Evolutionary conservation across 2,888 invertebrate species (phyloP), one percentile per base, ranked within the genome.

Genomic region (Cylloceria caligata): DNA sequence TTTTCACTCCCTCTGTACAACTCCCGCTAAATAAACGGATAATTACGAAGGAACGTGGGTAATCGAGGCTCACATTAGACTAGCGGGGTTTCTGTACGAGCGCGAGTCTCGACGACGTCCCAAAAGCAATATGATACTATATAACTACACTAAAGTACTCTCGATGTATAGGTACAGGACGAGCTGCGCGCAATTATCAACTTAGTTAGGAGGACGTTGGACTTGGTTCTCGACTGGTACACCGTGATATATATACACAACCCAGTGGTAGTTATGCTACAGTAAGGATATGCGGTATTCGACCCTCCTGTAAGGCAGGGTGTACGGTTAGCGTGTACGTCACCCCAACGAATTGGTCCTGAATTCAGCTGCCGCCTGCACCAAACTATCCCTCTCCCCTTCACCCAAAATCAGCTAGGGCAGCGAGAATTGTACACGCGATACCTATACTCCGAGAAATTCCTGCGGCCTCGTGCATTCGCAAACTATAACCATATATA

Each of bases 401-500:
- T 9, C 11, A 7, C 13, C 24, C 24, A 24, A 19, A 71, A 42
- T 30, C 39, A 24, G 21, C 64, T 42, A 39, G 16, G 39, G 24
- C 49, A 21, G 30, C 16, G n/a, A 36, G 57, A 34, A 42, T 21
- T 49, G 13, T 16, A 30, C 45, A 16, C 34, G 45, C 39, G 21
- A 39, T 36, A 27, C 68, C 52, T 52, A 67, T 27, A 80, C 71
- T n/a, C 3, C 34, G 47, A 27, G 67, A 76, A 74, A 76, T 79
- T 69, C 67, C 68, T 62, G 55, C 16, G 73, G 64, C 19, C 71
- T 71, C 74, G n/a, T 42, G 69, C 65, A 64, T 68, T 49, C 36
- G 60, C 21, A 57, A 21, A 68, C 64, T 73, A 60, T 83, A 82
- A 74, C 79, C 64, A 47, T 75, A 79, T 79, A 72, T 80, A 80